Evolutionary conservation across 1,140 invertebrate species (phyloP), one percentile per base, ranked within the genome.

Genomic region (Halotydeus destructor): DNA sequence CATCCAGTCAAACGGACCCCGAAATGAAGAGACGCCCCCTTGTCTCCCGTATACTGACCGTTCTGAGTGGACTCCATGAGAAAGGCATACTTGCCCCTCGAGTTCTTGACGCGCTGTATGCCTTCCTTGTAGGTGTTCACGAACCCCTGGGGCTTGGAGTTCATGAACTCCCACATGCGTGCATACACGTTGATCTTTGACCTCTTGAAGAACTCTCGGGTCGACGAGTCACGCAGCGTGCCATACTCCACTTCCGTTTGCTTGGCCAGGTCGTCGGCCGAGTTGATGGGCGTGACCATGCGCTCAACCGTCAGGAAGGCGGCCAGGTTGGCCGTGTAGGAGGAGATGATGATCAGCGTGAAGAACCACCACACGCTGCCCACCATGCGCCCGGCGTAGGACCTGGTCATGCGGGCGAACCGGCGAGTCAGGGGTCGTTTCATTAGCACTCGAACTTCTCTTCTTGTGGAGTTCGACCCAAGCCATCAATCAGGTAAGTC

Each of bases 351-450:
- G 43, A 70, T 70, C 9, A 69, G 54, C 1, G 64, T 66, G 49
- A 69, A 98, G 63, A 97, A 97, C 89, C 91, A 97, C 91, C 91
- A 97, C 1, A 89, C 84, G 37, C 82, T 82, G 4, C 86, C 85
- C 0, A 94, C 85, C 51, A 97, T 86, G 27, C 91, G 68, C 3
- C 88, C 89, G 0, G 82, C 86, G 43, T 88, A 70, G 2, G 86
- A 85, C 54, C 81, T 84, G 65, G 65, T 69, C 9, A 63, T 60
- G 9, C 59, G 59, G n/a, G 61, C 57, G 6, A 66, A 52, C 6
- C 62, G 38, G 27, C 61, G 50, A 3, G 61, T 65, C 4, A 51
- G 3, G 59, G n/a, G n/a, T n/a, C n/a, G n/a, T n/a, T n/a, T n/a
- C n/a, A n/a, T n/a, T n/a, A n/a, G n/a, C n/a, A n/a, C n/a, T n/a